These are phyloP conservation scores for Pedicia rivosa DNA, from an alignment of 2,888 invertebrate species.

Conservation along the genomic window DNA sequence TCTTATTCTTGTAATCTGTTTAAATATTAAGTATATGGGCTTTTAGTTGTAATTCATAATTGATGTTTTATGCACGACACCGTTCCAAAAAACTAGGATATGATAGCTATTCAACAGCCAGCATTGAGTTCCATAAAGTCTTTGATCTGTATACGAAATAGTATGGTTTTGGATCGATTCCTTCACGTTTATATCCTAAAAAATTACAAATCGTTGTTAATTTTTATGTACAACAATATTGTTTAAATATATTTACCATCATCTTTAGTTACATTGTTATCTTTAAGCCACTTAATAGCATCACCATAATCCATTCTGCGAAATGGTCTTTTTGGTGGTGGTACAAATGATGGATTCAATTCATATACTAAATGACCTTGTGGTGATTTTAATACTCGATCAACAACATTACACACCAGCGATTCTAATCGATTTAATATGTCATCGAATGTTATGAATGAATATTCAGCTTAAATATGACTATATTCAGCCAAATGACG, in stretches of 20 bases:
- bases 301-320: constrained; percentile 86
- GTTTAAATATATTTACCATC: constrained; percentile 90
- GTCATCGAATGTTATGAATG: constrained; percentile 87
- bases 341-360: constrained; percentile 75
- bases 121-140: too few relatives aligned
- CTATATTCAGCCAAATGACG: constrained; percentile 97
- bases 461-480: constrained; percentile 93
- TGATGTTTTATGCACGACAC: too few relatives aligned
- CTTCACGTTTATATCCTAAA: too few relatives aligned
- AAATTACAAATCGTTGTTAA: too few relatives aligned
- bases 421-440: constrained; percentile 80
- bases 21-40: too few relatives aligned
- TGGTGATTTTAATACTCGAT: constrained; percentile 76
- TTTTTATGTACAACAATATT: too few relatives aligned
- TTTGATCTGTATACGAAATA: too few relatives aligned
- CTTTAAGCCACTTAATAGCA: constrained; percentile 82
- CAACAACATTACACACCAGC: constrained; percentile 87
- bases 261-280: constrained; percentile 88
- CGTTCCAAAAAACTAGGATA: too few relatives aligned
- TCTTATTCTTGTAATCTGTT: too few relatives aligned
- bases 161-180: too few relatives aligned
- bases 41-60: too few relatives aligned
- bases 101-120: too few relatives aligned
- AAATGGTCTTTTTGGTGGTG: constrained; percentile 82
- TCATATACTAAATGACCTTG: constrained; percentile 67